These are phyloP conservation scores for Psilanteris sp. DNA, from an alignment of 1,140 invertebrate genomes.

Conservation along the genomic window DNA sequence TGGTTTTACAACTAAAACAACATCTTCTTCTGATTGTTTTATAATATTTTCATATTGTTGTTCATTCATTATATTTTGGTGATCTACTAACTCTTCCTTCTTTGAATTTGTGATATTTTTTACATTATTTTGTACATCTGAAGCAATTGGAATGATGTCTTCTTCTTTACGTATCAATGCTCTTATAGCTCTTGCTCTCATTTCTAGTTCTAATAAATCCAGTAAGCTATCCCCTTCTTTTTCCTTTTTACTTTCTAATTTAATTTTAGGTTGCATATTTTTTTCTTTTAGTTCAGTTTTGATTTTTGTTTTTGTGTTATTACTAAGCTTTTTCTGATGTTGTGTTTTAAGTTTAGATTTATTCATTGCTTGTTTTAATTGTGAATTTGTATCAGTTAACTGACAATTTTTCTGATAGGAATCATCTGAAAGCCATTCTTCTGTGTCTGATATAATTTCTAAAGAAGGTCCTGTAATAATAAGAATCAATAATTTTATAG, in stretches of 20 bases:
- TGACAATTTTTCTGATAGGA: conserved; percentile 64
- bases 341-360: conserved; percentile 24
- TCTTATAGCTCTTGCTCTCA: conserved; percentile 80
- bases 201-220: conserved; percentile 80
- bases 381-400: conserved; percentile 52
- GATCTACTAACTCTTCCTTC: conserved; percentile 56
- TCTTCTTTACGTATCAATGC: conserved; percentile 80
- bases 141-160: conserved; percentile 65
- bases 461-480: conserved; percentile 71
- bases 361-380: conserved; percentile 41
- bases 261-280: conserved; percentile 51
- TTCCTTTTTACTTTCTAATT: conserved; percentile 65
- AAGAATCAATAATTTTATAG: no score
- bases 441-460: conserved; percentile 78
- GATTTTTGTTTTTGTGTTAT: conserved; percentile 61
- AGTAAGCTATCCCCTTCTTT: conserved; percentile 80
- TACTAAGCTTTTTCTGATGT: conserved; percentile 27
- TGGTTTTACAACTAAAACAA: conserved; percentile 76
- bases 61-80: conserved; percentile 64
- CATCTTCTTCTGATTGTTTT: conserved; percentile 74
- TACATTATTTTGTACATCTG: conserved; percentile 27
- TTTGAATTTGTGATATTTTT: conserved; percentile 52
- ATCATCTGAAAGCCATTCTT: conserved; percentile 74
- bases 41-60: conserved; percentile 54
- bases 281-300: conserved; percentile 65